phyloP scores from a whole-genome alignment of 2,797 vertebrate genomes.

The Rhinella marina region DNA sequence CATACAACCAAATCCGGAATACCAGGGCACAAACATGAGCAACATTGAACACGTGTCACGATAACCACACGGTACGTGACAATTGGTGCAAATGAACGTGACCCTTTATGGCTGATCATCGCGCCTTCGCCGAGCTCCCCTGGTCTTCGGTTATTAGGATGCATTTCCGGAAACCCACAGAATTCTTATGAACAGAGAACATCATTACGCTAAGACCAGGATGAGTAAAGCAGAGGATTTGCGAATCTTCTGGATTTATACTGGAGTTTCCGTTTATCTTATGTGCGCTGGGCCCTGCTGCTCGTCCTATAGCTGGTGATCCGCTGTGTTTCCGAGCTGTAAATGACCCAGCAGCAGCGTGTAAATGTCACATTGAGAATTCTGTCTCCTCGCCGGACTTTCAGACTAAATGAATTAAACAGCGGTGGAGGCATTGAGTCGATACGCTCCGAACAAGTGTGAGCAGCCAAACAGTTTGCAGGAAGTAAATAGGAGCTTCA shows the following conservation, averaged over 20 bases:
- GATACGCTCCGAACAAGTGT: slow-evolving; percentile 74
- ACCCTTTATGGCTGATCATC: too few species aligned
- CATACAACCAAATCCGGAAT: too few species aligned
- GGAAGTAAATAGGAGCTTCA: slow-evolving; percentile 73
- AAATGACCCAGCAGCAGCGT: slow-evolving; percentile 78
- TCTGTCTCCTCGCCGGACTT: slow-evolving; percentile 77
- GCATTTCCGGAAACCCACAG: too few species aligned
- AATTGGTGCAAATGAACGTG: too few species aligned
- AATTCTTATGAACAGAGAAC: too few species aligned
- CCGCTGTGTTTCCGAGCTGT: slow-evolving; percentile 73
- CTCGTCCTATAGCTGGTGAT: slow-evolving; percentile 68
- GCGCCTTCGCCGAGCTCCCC: too few species aligned
- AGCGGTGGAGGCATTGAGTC: slow-evolving; percentile 78
- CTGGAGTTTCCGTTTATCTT: background rate
- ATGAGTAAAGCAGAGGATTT: background rate
- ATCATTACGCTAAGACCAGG: background rate
- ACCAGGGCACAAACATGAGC: too few species aligned
- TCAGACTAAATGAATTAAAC: slow-evolving; percentile 81
- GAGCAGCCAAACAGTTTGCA: slow-evolving; percentile 68
- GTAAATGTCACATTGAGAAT: slow-evolving; percentile 82
- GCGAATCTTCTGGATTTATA: too few species aligned
- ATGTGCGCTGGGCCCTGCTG: background rate
- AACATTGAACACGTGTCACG: too few species aligned
- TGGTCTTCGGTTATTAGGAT: too few species aligned
- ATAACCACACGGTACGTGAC: too few species aligned